phyloP scores from a whole-genome alignment of 2,797 vertebrate genomes.

The Gambusia yucatana region DNA sequence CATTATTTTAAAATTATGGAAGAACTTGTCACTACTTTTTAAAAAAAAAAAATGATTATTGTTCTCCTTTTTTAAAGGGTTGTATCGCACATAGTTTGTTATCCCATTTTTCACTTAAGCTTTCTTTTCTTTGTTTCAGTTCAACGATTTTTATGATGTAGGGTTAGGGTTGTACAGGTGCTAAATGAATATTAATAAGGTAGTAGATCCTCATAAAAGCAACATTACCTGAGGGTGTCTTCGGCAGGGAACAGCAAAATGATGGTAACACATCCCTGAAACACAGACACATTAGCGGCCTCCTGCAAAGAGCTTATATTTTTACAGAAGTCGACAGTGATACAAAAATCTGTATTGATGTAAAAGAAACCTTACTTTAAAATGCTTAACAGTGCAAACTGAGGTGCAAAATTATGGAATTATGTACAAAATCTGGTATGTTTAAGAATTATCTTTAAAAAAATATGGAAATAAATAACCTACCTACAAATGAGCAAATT shows the following conservation, averaged over 20 bases:
- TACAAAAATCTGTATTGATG: not conserved
- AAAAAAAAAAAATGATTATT: too few relatives aligned
- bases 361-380: not conserved
- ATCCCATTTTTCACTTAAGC: not conserved
- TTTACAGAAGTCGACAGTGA: not conserved
- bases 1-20: not conserved
- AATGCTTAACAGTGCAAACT: not conserved
- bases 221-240: conserved; percentile 83
- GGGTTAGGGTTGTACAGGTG: too few relatives aligned
- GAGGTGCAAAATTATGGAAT: not conserved
- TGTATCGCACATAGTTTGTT: not conserved
- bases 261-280: conserved; percentile 85
- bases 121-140: not conserved
- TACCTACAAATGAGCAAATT: not conserved
- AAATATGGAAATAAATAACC: not conserved
- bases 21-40: not conserved
- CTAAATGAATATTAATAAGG: conserved; percentile 5
- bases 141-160: not conserved
- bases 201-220: conserved; percentile 30
- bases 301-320: not conserved
- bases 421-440: not conserved
- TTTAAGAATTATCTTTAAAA: not conserved
- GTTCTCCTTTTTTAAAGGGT: not conserved
- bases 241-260: conserved; percentile 77
- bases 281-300: conserved; percentile 48